phyloP scores from a whole-genome alignment of 1,140 invertebrate species.

The Monomorium pharaonis region DNA sequence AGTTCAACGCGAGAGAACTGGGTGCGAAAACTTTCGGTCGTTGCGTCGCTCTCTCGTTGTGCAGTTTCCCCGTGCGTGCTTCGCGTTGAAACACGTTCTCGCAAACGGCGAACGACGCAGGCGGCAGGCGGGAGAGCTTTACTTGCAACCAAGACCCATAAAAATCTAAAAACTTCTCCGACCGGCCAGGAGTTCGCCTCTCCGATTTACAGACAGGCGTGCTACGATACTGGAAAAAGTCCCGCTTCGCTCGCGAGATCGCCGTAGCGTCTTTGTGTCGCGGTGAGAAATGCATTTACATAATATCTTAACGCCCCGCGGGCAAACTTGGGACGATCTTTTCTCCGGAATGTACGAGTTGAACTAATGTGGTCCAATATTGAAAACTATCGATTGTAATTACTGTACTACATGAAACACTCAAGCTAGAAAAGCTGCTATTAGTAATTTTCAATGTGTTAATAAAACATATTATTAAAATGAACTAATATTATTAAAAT shows the following conservation, averaged over 20 bases:
- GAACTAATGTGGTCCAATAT: background rate
- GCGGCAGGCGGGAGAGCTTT: conserved; percentile 36
- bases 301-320: conserved; percentile 19
- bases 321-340: background rate
- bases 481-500: background rate
- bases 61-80: conserved; percentile 54
- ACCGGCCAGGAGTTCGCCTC: conserved; percentile 50
- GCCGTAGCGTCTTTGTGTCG: conserved; percentile 28
- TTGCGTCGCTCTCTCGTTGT: conserved; percentile 1
- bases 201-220: conserved; percentile 46
- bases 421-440: background rate
- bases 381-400: background rate
- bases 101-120: background rate
- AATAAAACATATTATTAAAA: background rate
- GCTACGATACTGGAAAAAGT: conserved; percentile 31
- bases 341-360: background rate
- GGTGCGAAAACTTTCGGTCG: conserved; percentile 53
- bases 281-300: conserved; percentile 48
- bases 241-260: conserved; percentile 47
- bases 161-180: conserved; percentile 71
- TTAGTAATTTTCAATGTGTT: too few relatives aligned
- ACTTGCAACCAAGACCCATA: conserved; percentile 56
- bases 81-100: background rate
- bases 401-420: background rate
- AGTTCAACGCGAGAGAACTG: background rate